Evolutionary conservation across 2,113 vertebrate genomes (phyloP).

Genomic region (Syngnathoides biaculeatus): DNA sequence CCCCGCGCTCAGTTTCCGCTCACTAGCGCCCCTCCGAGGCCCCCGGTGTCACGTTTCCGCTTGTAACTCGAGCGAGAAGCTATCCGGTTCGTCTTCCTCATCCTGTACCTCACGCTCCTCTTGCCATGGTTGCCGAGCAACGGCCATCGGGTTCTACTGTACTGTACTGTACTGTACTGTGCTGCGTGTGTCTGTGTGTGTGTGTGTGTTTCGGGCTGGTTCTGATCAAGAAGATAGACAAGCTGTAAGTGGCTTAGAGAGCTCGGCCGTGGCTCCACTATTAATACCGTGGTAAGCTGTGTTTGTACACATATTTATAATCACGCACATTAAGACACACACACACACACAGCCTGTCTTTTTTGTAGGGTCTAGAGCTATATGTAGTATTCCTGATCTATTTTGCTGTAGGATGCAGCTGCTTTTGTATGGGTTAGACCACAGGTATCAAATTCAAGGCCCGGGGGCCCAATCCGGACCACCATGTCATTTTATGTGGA

Average conservation of each 20-base stretch:
- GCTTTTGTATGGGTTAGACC: too few relatives aligned
- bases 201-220: constrained; percentile 51
- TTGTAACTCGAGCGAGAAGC: constrained; percentile 31
- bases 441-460: too few relatives aligned
- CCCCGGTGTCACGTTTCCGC: constrained; percentile 36
- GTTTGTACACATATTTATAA: constrained; percentile 53
- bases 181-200: constrained; percentile 28
- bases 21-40: constrained; percentile 1
- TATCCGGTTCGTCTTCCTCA: constrained; percentile 36
- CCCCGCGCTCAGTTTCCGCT: not conserved
- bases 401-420: too few relatives aligned
- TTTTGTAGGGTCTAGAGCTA: too few relatives aligned
- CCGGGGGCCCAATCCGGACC: too few relatives aligned
- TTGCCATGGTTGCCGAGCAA: not conserved
- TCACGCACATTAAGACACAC: constrained; percentile 10
- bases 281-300: constrained; percentile 63
- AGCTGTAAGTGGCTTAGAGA: constrained; percentile 65
- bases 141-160: not conserved
- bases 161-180: constrained; percentile 7
- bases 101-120: not conserved
- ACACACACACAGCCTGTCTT: constrained; percentile 7
- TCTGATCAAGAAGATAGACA: constrained; percentile 60
- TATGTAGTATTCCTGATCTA: too few relatives aligned
- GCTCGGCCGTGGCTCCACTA: constrained; percentile 39
- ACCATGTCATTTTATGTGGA: too few relatives aligned